A percentile compares a stretch with the other conserved stretches of the same genome.
Conservation (phyloP, 2,113 vertebrate genomes). For the Thunnus thynnus region DNA sequence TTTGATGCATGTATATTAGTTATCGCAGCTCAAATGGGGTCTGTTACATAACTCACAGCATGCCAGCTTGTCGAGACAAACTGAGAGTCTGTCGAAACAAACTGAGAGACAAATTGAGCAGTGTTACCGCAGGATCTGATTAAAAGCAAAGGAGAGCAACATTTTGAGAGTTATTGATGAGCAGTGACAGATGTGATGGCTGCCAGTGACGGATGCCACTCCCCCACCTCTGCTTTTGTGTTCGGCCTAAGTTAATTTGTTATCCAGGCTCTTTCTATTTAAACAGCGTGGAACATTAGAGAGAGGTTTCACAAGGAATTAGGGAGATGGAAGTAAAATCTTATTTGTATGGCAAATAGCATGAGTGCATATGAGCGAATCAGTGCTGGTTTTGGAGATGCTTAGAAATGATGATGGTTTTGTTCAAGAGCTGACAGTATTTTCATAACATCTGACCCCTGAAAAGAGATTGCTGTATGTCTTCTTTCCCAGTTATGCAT, state of each 20-base stretch:
- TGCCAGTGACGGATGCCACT: conserved; percentile 48
- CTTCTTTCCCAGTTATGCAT: conserved; percentile 61
- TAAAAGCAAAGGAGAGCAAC: conserved; percentile 66
- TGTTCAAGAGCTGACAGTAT: conserved; percentile 31
- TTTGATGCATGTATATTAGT: conserved; percentile 70
- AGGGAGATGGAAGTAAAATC: conserved; percentile 25
- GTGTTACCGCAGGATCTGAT: conserved; percentile 68
- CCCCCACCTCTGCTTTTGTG: conserved; percentile 34
- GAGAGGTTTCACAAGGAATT: not conserved
- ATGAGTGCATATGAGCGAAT: conserved; percentile 53
- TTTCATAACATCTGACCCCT: conserved; percentile 52
- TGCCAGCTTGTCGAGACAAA: conserved; percentile 58
- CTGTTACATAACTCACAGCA: conserved; percentile 72
- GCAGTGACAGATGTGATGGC: conserved; percentile 70
- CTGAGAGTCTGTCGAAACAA: conserved; percentile 61
- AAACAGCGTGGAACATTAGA: conserved; percentile 12
- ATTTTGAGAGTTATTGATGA: conserved; percentile 73
- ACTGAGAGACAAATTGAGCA: conserved; percentile 70
- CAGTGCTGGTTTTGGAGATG: conserved; percentile 38
- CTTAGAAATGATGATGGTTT: conserved; percentile 30
- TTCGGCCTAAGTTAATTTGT: conserved; percentile 20
- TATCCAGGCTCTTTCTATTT: conserved; percentile 1
- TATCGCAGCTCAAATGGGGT: conserved; percentile 63
- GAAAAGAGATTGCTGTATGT: conserved; percentile 54
- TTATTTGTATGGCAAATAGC: conserved; percentile 60